Percentiles rank a stretch among this genome's conserved stretches.
phyloP scores from a whole-genome alignment of 2,888 invertebrate genomes.

The Dromius quadrimaculatus region DNA sequence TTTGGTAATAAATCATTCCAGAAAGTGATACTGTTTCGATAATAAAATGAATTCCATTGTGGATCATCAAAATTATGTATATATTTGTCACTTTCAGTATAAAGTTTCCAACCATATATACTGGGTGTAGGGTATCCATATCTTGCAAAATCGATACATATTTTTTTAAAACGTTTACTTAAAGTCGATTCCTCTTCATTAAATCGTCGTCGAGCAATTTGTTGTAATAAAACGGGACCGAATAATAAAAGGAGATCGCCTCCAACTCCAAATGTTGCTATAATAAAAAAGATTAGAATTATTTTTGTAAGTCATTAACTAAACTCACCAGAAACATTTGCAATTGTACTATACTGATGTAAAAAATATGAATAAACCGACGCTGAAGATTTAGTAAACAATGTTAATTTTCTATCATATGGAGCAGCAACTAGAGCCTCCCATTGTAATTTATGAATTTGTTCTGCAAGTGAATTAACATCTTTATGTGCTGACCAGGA shows the following conservation, averaged over 20 bases:
- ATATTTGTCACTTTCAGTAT: constrained; percentile 68
- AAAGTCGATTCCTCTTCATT: constrained; percentile 72
- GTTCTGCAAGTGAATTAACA: constrained; percentile 65
- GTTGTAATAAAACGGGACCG: constrained; percentile 76
- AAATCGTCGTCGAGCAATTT: constrained; percentile 74
- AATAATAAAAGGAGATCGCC: constrained; percentile 76
- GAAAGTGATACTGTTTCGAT: constrained; percentile 60
- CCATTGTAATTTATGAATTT: constrained; percentile 70
- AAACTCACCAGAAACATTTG: constrained; percentile 69
- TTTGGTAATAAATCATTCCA: constrained; percentile 67
- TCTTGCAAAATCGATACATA: constrained; percentile 67
- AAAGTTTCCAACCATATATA: constrained; percentile 72
- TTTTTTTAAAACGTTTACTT: constrained; percentile 68
- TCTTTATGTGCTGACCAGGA: constrained; percentile 65
- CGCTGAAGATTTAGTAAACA: constrained; percentile 63
- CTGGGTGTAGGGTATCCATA: constrained; percentile 67
- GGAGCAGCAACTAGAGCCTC: constrained; percentile 72
- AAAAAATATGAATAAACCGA: constrained; percentile 72
- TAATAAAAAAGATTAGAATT: constrained; percentile 2
- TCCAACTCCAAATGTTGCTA: constrained; percentile 69
- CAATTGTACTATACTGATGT: constrained; percentile 67
- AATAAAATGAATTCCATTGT: constrained; percentile 33
- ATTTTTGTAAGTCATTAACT: constrained; percentile 1
- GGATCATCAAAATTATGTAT: constrained; percentile 66
- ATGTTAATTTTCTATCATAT: constrained; percentile 69